Percentiles rank a stretch among this genome's conserved stretches.
Conservation (phyloP, 2,113 vertebrate species). For the Brevimyrus niger region DNA sequence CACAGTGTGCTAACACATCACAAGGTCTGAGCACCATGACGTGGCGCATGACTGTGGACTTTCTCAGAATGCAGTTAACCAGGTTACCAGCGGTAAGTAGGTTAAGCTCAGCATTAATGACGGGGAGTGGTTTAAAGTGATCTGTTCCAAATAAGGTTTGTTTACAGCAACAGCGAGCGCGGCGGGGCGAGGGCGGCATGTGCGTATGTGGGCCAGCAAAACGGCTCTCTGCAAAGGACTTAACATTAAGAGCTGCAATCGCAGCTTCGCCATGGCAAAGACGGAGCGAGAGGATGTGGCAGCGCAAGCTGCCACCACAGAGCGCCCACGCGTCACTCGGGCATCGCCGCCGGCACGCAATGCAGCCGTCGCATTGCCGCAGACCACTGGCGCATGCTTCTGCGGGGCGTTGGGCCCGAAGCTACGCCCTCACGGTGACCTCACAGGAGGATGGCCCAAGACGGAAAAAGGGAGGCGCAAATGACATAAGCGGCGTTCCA, state of each 20-base stretch:
- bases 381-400: not conserved
- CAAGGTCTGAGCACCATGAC: not conserved
- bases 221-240: not conserved
- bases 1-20: not conserved
- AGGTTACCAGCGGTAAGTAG: not conserved
- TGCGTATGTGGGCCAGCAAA: not conserved
- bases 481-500: not conserved
- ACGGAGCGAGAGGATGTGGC: not conserved
- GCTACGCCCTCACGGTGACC: not conserved
- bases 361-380: not conserved
- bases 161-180: not conserved
- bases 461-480: not conserved
- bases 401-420: not conserved
- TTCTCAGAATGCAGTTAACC: not conserved
- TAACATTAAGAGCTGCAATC: not conserved
- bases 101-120: not conserved
- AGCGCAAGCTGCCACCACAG: not conserved
- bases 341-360: not conserved
- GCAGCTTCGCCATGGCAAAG: not conserved
- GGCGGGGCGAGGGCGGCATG: not conserved
- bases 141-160: not conserved
- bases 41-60: not conserved
- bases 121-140: not conserved
- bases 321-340: not conserved
- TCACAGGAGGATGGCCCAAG: not conserved